A percentile compares a stretch with the other conserved stretches of the same genome.
These are phyloP conservation scores for Gymnothorax javanicus DNA, from an alignment of 2,797 vertebrate genomes.

Conservation along the genomic window DNA sequence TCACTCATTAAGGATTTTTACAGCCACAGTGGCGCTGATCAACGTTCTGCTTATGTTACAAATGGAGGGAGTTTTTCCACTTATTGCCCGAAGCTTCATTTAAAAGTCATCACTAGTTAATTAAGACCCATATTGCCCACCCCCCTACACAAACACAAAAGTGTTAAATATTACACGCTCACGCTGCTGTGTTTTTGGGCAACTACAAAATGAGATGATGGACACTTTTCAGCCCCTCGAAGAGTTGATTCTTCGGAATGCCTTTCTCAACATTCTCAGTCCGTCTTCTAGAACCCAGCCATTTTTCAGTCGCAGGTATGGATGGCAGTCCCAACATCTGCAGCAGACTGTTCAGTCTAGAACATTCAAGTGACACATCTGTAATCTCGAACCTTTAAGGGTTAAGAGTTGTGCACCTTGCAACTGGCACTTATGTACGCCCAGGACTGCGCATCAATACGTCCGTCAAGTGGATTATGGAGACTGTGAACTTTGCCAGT, in stretches of 20 bases:
- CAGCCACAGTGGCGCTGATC: constrained; percentile 12
- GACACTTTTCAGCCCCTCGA: background rate
- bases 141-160: constrained; percentile 2
- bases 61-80: constrained; percentile 5
- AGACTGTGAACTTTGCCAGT: background rate
- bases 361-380: background rate
- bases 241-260: background rate
- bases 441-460: background rate
- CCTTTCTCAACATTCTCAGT: background rate
- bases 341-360: background rate
- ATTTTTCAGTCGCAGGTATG: background rate
- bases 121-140: background rate
- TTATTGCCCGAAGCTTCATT: constrained; percentile 6
- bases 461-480: background rate
- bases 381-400: background rate
- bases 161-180: constrained; percentile 9
- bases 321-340: background rate
- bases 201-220: constrained; percentile 15
- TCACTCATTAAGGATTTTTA: constrained; percentile 8
- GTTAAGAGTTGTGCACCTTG: background rate
- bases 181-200: background rate
- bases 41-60: background rate
- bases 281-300: background rate
- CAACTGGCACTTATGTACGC: background rate
- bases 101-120: constrained; percentile 14